Evolutionary conservation across 2,113 vertebrate genomes (phyloP).

Genomic region (Elachura formosa): DNA sequence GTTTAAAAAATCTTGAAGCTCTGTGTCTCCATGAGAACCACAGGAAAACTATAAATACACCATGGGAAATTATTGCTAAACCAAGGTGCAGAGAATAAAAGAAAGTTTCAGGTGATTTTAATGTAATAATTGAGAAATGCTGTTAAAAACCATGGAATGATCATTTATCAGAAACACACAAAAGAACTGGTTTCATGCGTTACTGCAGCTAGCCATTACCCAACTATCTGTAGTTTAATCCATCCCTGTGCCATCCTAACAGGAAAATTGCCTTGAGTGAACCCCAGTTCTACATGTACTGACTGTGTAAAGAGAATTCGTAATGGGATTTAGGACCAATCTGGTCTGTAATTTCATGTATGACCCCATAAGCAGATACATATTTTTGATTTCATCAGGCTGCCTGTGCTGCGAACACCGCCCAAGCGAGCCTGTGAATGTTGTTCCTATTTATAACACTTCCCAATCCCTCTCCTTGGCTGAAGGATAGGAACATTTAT

Average conservation of each 20-base stretch:
- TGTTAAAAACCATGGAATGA: neutral
- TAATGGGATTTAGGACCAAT: neutral
- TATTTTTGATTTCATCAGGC: neutral
- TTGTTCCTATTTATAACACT: neutral
- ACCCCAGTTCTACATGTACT: neutral
- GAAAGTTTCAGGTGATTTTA: neutral
- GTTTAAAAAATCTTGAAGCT: constrained; percentile 19
- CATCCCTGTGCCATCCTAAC: neutral
- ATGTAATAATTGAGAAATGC: neutral
- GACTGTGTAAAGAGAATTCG: neutral
- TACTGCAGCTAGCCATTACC: neutral
- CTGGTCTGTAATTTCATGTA: neutral
- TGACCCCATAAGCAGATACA: neutral
- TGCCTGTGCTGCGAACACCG: neutral
- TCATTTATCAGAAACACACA: neutral
- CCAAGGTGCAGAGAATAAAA: neutral
- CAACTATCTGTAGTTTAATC: neutral
- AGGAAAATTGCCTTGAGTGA: neutral
- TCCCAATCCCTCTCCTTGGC: neutral
- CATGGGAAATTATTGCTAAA: neutral
- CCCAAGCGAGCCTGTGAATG: neutral
- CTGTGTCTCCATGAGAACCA: neutral
- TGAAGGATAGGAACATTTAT: neutral
- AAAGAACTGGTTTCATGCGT: neutral
- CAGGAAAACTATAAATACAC: neutral